Percentiles rank a stretch among this genome's conserved stretches.
Evolutionary conservation across 2,888 invertebrate species (phyloP).

Genomic region (Latheticus oryzae): DNA sequence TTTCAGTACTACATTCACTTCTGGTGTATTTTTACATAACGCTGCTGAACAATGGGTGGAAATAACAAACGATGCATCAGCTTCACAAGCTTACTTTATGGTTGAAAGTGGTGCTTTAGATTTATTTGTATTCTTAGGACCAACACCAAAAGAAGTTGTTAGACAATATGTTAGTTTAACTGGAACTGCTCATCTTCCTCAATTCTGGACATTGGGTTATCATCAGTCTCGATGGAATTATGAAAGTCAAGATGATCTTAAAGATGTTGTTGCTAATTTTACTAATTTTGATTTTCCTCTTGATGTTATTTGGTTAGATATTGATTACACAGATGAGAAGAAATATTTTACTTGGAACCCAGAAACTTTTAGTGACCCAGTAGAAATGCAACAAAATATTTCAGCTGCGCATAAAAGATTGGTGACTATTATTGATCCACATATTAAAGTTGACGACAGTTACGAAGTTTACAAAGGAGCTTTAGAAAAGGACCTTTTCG

Average conservation of each 20-base stretch:
- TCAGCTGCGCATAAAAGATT: constrained; percentile 84
- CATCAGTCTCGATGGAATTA: constrained; percentile 77
- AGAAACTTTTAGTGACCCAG: constrained; percentile 47
- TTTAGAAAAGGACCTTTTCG: constrained; percentile 79
- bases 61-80: constrained; percentile 71
- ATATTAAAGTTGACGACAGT: constrained; percentile 88
- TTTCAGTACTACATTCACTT: constrained; percentile 60
- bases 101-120: constrained; percentile 96
- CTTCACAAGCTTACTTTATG: constrained; percentile 83
- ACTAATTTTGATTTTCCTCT: constrained; percentile 91
- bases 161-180: constrained; percentile 87
- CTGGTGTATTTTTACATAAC: constrained; percentile 93
- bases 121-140: constrained; percentile 89
- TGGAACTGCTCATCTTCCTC: constrained; percentile 90
- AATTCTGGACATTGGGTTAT: constrained; percentile 60
- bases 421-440: constrained; percentile 94
- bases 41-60: constrained; percentile 97
- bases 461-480: constrained; percentile 91
- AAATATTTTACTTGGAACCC: constrained; percentile 31
- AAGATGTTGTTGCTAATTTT: constrained; percentile 82
- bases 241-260: constrained; percentile 92
- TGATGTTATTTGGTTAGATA: constrained; percentile 98
- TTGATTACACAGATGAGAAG: constrained; percentile 92
- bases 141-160: constrained; percentile 83
- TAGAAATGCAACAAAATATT: constrained; percentile 89